phyloP scores from a whole-genome alignment of 2,888 invertebrate species.

The Notodonta ziczac region DNA sequence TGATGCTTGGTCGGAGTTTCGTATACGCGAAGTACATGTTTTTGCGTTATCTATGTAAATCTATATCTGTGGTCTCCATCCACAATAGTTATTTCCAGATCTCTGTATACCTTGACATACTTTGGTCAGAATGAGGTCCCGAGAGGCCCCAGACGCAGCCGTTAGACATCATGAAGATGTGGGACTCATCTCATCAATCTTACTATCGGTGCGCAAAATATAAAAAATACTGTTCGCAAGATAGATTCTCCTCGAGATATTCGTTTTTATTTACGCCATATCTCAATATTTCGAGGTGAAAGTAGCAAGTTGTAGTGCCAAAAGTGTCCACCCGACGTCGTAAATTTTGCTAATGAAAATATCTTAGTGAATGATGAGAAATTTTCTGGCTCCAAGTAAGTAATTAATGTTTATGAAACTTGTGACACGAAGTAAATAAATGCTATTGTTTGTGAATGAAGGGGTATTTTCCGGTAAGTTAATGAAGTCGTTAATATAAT shows the following conservation, averaged over 20 bases:
- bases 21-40: no score
- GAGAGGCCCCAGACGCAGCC: conserved; percentile 16
- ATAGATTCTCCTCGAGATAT: background rate
- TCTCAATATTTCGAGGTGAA: background rate
- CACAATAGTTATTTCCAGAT: conserved; percentile 22
- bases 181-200: conserved; percentile 32
- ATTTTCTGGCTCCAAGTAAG: background rate
- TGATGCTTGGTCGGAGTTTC: no score
- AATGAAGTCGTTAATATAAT: no score
- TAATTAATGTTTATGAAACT: background rate
- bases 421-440: background rate
- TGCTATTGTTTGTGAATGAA: conserved; percentile 1
- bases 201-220: conserved; percentile 15
- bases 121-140: conserved; percentile 27
- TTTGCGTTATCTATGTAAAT: no score
- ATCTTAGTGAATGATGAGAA: background rate
- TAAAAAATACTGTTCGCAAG: background rate
- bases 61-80: no score
- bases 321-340: background rate
- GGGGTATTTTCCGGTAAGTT: background rate
- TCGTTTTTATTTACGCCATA: background rate
- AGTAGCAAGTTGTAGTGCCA: background rate
- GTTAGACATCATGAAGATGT: conserved; percentile 21
- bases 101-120: conserved; percentile 26
- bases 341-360: conserved; percentile 3